A percentile compares a stretch with the other conserved stretches of the same genome.
Evolutionary conservation across 37 sponge, comb jelly and placozoan genomes (phyloP).

Genomic region (Sycon ciliatum): DNA sequence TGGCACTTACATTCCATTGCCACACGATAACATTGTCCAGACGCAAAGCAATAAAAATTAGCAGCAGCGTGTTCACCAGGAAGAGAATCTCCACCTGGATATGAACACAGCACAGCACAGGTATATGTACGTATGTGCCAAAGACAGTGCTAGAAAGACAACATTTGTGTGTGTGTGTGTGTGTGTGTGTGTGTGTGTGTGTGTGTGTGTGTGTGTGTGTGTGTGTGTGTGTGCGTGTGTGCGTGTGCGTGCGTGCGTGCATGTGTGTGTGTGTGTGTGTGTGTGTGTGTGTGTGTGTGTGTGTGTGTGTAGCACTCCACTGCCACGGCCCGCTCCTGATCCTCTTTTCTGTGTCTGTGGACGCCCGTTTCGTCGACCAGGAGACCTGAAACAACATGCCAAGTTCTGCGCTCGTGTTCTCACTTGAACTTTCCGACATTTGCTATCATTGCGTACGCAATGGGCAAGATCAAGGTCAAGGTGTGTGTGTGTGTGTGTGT

Average conservation of each 20-base stretch:
- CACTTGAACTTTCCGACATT: too few relatives aligned
- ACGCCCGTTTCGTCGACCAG: too few relatives aligned
- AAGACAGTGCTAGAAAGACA: neutral
- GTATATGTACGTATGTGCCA: conserved; percentile 49
- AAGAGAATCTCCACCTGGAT: neutral
- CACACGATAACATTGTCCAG: neutral
- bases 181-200: conserved; percentile 10
- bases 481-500: too few relatives aligned
- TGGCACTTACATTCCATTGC: conserved; percentile 9
- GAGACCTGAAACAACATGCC: too few relatives aligned
- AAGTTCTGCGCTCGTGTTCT: too few relatives aligned
- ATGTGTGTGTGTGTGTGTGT: conserved; percentile 11
- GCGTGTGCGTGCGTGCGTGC: neutral
- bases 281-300: neutral
- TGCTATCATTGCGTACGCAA: too few relatives aligned
- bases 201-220: conserved; percentile 10
- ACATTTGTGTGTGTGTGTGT: neutral
- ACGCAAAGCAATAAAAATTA: neutral
- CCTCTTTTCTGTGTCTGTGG: too few relatives aligned
- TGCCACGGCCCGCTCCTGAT: too few relatives aligned
- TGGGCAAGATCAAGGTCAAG: too few relatives aligned
- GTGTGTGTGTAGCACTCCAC: conserved; percentile 22
- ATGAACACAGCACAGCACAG: neutral
- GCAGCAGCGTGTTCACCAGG: neutral
- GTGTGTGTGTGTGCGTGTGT: neutral